phyloP scores from a whole-genome alignment of 1,140 invertebrate species.

The Coboldia fuscipes region DNA sequence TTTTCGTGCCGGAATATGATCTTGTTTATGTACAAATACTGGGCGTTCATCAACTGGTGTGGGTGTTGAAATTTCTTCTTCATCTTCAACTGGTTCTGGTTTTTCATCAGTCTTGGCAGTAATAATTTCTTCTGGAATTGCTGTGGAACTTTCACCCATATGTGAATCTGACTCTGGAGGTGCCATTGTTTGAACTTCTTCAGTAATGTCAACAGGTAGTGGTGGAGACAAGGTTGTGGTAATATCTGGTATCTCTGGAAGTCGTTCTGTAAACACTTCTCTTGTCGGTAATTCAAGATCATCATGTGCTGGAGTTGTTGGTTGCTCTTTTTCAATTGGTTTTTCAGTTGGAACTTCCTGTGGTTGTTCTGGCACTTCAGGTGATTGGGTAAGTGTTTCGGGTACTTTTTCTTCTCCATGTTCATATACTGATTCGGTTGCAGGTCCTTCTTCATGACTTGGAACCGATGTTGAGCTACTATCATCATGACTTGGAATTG shows the following conservation, averaged over 20 bases:
- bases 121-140: neutral
- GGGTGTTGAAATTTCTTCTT: constrained; percentile 1
- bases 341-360: constrained; percentile 1
- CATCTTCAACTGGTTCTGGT: neutral
- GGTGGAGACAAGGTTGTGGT: too few species aligned
- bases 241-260: constrained; percentile 1
- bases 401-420: too few species aligned
- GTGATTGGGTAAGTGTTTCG: neutral
- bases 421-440: too few species aligned
- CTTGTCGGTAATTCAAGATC: constrained; percentile 1
- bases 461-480: too few species aligned
- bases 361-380: constrained; percentile 3
- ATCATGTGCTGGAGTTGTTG: constrained; percentile 1
- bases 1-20: constrained; percentile 1
- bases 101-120: neutral
- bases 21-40: constrained; percentile 3
- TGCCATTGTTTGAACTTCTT: constrained; percentile 1
- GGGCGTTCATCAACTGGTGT: constrained; percentile 1
- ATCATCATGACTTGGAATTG: too few species aligned
- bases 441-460: too few species aligned
- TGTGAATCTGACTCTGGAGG: constrained; percentile 1
- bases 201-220: constrained; percentile 1
- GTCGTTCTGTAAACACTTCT: constrained; percentile 2
- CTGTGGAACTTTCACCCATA: neutral
- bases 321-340: neutral